phyloP scores from a whole-genome alignment of 2,797 vertebrate genomes.

The Gymnoscopelus braueri region DNA sequence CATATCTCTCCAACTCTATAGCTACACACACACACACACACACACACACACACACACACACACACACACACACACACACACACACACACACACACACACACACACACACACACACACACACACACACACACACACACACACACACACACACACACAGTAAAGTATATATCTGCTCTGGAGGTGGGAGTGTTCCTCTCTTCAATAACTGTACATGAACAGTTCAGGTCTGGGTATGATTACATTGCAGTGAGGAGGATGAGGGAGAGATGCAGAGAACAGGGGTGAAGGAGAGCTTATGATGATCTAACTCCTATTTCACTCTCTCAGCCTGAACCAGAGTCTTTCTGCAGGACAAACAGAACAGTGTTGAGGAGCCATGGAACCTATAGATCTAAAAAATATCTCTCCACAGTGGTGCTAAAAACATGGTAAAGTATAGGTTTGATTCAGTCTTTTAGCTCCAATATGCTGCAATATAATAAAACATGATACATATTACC shows the following conservation, averaged over 20 bases:
- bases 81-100: conserved; percentile 42
- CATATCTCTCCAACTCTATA: conserved; percentile 58
- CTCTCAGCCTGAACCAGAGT: conserved; percentile 27
- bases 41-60: conserved; percentile 16
- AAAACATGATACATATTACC: neutral
- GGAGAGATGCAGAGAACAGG: neutral
- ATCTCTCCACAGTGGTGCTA: no score
- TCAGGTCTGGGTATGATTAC: conserved; percentile 38
- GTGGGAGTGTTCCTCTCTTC: conserved; percentile 7
- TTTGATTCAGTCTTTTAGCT: no score
- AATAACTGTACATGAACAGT: conserved; percentile 8
- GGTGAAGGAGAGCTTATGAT: conserved; percentile 32
- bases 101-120: conserved; percentile 26
- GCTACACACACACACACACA: conserved; percentile 44
- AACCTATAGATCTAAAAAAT: neutral
- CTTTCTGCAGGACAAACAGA: conserved; percentile 34
- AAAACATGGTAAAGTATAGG: no score
- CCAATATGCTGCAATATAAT: no score
- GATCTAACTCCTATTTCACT: conserved; percentile 26
- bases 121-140: neutral
- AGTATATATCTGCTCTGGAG: conserved; percentile 44
- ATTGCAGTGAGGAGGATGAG: conserved; percentile 12
- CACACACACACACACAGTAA: conserved; percentile 49
- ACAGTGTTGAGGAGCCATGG: conserved; percentile 7
- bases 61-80: conserved; percentile 37